These are phyloP conservation scores for Nannobrachium achirus DNA, from an alignment of 2,113 vertebrate genomes.

Conservation along the genomic window DNA sequence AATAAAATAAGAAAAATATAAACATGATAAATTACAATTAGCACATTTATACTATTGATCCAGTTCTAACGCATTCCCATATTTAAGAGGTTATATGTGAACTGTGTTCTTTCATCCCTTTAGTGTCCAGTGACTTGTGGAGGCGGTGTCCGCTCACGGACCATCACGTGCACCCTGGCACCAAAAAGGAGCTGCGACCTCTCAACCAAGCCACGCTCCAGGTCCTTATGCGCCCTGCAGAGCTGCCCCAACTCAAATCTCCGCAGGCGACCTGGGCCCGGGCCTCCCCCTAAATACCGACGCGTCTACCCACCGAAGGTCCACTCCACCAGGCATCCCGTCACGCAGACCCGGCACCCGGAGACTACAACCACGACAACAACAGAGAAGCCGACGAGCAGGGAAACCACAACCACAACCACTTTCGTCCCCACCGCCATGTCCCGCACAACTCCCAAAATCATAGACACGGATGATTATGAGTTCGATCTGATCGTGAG, in stretches of 20 bases:
- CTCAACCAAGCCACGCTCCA: conserved; percentile 87
- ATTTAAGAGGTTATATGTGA: not conserved
- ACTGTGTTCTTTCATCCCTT: not conserved
- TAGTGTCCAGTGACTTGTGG: conserved; percentile 95
- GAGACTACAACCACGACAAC: conserved; percentile 14
- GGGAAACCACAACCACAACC: conserved; percentile 18
- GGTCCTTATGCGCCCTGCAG: conserved; percentile 90
- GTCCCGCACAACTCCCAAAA: conserved; percentile 37
- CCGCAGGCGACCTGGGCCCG: conserved; percentile 59
- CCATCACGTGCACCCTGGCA: conserved; percentile 83
- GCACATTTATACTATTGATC: not conserved
- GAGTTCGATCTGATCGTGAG: conserved; percentile 47
- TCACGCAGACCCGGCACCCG: conserved; percentile 30
- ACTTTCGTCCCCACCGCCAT: conserved; percentile 18
- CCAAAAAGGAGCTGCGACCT: conserved; percentile 81
- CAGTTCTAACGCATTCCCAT: not conserved
- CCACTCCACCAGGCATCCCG: conserved; percentile 20
- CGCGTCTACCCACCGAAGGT: conserved; percentile 48
- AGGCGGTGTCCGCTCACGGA: conserved; percentile 88
- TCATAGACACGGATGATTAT: conserved; percentile 51
- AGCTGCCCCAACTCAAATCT: conserved; percentile 82
- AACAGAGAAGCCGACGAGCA: conserved; percentile 10
- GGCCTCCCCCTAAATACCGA: conserved; percentile 48
- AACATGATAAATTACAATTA: too few species aligned
- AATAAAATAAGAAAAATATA: too few species aligned